phyloP scores from a whole-genome alignment of 2,113 vertebrate genomes.

The Cettia cetti region DNA sequence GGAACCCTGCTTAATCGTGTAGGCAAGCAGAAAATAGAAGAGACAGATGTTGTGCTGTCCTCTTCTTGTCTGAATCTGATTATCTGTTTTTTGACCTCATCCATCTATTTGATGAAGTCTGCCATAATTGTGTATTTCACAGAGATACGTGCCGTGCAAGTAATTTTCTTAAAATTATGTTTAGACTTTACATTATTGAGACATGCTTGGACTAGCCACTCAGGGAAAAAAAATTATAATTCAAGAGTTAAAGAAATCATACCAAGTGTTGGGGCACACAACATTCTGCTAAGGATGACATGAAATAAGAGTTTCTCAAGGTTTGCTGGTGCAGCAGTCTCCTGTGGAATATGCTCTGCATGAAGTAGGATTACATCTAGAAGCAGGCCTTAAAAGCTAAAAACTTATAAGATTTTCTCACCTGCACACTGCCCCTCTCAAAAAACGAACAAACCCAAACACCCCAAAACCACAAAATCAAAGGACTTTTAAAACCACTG shows the following conservation, averaged over 20 bases:
- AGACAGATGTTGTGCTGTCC: conserved; percentile 15
- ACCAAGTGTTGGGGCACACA: background rate
- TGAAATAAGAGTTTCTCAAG: background rate
- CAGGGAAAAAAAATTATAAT: background rate
- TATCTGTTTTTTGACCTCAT: conserved; percentile 3
- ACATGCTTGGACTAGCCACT: background rate
- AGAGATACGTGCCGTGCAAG: background rate
- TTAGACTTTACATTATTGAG: background rate
- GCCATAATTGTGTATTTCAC: background rate
- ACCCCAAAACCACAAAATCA: background rate
- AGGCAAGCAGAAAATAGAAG: conserved; percentile 24
- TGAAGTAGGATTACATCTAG: background rate
- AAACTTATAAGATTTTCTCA: background rate
- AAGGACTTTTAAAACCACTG: too few relatives aligned
- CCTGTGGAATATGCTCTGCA: background rate
- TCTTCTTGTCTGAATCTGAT: conserved; percentile 18
- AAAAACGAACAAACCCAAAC: background rate
- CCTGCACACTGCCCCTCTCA: fast-evolving
- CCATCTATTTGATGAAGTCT: background rate
- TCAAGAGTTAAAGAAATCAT: background rate
- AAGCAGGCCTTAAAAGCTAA: background rate
- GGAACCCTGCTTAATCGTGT: background rate
- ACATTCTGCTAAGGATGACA: background rate
- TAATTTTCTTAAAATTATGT: background rate
- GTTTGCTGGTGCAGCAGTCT: background rate